Conservation (phyloP, 1,140 invertebrate species). For the Drosophila pseudoobscura region DNA sequence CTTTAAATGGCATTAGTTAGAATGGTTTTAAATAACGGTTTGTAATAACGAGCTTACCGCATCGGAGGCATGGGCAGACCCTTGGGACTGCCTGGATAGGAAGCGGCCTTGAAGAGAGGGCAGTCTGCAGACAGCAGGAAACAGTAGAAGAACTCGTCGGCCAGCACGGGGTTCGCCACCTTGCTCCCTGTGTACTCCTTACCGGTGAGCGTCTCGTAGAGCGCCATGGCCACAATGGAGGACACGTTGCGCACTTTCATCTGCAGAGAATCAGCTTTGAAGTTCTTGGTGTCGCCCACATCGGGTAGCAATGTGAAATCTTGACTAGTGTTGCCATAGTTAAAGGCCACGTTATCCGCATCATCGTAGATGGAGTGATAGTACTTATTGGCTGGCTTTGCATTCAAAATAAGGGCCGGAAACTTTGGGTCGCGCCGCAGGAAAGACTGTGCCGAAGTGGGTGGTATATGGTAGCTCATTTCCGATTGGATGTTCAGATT, state of each 20-base stretch:
- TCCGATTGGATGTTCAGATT: conserved; percentile 82
- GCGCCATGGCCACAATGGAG: conserved; percentile 84
- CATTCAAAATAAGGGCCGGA: conserved; percentile 88
- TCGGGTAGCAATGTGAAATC: conserved; percentile 63
- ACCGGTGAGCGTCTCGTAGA: conserved; percentile 85
- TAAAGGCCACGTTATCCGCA: conserved; percentile 85
- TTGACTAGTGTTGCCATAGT: conserved; percentile 85
- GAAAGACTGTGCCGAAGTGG: conserved; percentile 94
- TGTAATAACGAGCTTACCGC: conserved; percentile 47
- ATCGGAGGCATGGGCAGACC: conserved; percentile 80
- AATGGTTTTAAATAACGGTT: not conserved
- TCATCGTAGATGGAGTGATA: conserved; percentile 94
- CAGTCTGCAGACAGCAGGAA: conserved; percentile 90
- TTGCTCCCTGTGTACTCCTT: conserved; percentile 75
- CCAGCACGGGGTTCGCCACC: conserved; percentile 84
- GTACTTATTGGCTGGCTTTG: conserved; percentile 88
- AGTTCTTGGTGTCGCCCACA: conserved; percentile 32
- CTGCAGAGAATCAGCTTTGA: conserved; percentile 85
- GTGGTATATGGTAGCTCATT: conserved; percentile 87
- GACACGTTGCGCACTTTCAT: conserved; percentile 86
- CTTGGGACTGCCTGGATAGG: conserved; percentile 84
- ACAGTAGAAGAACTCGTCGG: conserved; percentile 91
- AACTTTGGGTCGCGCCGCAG: conserved; percentile 85
- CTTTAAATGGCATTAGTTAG: conserved; percentile 25
- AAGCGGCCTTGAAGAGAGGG: conserved; percentile 86